Evolutionary conservation across 2,797 vertebrate genomes (phyloP).

Genomic region (Graptemys geographica): DNA sequence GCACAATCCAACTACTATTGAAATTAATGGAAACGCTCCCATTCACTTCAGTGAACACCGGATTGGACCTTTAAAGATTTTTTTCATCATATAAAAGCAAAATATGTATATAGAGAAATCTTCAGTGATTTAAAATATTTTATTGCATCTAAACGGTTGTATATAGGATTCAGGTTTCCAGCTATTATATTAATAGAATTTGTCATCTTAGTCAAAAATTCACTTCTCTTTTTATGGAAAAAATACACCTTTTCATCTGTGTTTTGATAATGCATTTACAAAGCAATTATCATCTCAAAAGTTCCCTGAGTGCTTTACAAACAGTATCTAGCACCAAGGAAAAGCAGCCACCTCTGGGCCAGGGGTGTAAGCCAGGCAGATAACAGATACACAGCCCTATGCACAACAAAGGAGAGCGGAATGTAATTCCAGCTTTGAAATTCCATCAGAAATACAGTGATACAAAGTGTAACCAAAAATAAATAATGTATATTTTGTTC

Average conservation of each 20-base stretch:
- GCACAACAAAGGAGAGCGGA: not conserved
- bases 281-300: not conserved
- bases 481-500: not conserved
- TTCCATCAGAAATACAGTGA: not conserved
- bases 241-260: not conserved
- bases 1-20: not conserved
- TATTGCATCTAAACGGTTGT: not conserved
- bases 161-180: not conserved
- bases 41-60: slow-evolving; percentile 8
- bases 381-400: not conserved
- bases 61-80: not conserved
- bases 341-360: not conserved
- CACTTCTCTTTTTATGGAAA: not conserved
- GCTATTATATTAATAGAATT: not conserved
- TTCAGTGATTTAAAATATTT: not conserved
- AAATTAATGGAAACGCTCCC: not conserved
- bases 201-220: not conserved
- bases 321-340: not conserved
- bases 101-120: not conserved
- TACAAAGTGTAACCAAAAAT: not conserved
- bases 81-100: not conserved
- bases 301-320: not conserved
- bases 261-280: not conserved
- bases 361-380: not conserved
- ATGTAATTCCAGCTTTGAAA: not conserved